Evolutionary conservation across 2,113 vertebrate genomes (phyloP).

Genomic region (Megaptera novaeangliae): DNA sequence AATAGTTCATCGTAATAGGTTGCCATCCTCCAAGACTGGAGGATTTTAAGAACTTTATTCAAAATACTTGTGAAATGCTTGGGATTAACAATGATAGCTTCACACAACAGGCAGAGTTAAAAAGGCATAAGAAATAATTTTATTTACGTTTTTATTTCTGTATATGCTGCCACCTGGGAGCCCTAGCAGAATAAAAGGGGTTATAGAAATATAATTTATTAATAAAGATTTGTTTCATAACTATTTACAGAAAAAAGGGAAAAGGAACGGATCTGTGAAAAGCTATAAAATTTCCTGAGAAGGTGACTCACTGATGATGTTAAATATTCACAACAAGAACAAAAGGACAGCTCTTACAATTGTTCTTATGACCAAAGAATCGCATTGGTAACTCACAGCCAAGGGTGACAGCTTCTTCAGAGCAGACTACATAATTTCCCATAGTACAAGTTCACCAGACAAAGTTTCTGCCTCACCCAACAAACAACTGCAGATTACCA

Average conservation of each 20-base stretch:
- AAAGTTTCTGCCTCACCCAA: not conserved
- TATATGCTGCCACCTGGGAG: not conserved
- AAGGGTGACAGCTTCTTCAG: not conserved
- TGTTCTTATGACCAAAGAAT: not conserved
- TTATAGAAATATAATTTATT: slow-evolving; percentile 59
- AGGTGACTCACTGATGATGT: not conserved
- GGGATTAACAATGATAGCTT: slow-evolving; percentile 44
- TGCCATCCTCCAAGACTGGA: not conserved
- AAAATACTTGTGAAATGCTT: slow-evolving; percentile 45
- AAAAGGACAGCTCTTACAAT: not conserved
- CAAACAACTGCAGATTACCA: not conserved
- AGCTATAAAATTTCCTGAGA: slow-evolving; percentile 21
- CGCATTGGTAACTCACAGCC: not conserved
- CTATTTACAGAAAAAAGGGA: not conserved
- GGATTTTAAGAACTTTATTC: slow-evolving; percentile 14
- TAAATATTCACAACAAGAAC: not conserved
- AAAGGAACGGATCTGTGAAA: slow-evolving; percentile 12
- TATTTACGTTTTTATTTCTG: slow-evolving; percentile 56
- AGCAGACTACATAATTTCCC: not conserved
- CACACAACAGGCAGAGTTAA: slow-evolving; percentile 19
- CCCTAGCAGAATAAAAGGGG: not conserved
- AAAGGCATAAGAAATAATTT: not conserved
- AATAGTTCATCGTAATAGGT: not conserved
- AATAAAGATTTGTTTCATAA: slow-evolving; percentile 59
- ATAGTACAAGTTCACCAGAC: not conserved